A percentile compares a stretch with the other conserved stretches of the same genome.
Conservation (phyloP, 2,797 vertebrate genomes). For the Pseudochirops cupreus region DNA sequence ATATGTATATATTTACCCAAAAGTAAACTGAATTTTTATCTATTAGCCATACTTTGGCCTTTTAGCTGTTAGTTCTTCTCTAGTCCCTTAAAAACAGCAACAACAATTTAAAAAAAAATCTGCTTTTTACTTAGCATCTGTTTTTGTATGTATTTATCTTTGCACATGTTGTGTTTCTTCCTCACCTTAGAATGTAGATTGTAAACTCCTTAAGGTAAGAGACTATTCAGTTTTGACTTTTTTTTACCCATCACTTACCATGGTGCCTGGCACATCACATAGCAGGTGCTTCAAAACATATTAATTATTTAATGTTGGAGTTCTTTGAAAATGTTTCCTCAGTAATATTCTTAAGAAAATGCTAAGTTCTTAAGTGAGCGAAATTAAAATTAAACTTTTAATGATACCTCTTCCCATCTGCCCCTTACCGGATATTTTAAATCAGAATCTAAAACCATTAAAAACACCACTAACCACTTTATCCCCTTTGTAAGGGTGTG, state of each 20-base stretch:
- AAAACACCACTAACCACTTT: neutral
- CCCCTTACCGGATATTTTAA: neutral
- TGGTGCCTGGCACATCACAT: neutral
- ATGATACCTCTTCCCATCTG: neutral
- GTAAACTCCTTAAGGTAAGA: neutral
- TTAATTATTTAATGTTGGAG: neutral
- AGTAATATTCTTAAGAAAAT: neutral
- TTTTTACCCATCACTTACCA: neutral
- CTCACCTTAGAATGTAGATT: neutral
- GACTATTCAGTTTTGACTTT: neutral
- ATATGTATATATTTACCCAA: neutral
- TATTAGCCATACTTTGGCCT: neutral
- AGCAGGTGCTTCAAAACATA: neutral
- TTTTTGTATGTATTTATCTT: neutral
- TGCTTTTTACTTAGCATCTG: neutral
- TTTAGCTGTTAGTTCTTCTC: neutral
- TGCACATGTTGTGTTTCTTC: neutral
- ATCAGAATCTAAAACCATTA: neutral
- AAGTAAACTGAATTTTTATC: neutral
- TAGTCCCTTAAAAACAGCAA: neutral
- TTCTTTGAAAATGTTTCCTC: neutral
- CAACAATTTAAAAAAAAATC: neutral
- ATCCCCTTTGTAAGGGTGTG: neutral
- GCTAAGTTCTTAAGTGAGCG: neutral
- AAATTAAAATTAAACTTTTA: neutral